These are phyloP conservation scores for Peromyscus aztecus DNA, from an alignment of 2,797 vertebrate genomes.

Conservation along the genomic window DNA sequence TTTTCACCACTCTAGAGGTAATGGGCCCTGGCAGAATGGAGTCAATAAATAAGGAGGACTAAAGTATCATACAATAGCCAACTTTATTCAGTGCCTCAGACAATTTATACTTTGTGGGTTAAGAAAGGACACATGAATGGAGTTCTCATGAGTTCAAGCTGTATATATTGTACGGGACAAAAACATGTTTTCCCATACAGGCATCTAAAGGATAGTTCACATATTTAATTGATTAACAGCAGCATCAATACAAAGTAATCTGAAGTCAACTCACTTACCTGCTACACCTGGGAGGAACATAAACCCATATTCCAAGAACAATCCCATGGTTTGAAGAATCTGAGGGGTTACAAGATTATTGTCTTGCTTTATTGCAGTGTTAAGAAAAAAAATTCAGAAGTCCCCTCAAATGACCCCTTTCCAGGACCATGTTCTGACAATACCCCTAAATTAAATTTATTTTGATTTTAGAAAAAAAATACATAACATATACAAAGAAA, in stretches of 20 bases:
- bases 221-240: background rate
- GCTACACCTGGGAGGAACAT: background rate
- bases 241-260: background rate
- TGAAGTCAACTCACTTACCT: background rate
- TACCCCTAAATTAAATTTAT: too few species aligned
- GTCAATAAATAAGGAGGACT: background rate
- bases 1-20: background rate
- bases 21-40: background rate
- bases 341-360: background rate
- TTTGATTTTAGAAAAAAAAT: too few species aligned
- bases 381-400: background rate
- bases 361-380: background rate
- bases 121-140: background rate
- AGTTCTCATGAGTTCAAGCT: background rate
- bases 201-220: background rate
- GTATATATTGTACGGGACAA: background rate
- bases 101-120: background rate
- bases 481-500: too few species aligned
- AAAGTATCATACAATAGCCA: background rate
- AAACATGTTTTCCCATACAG: background rate
- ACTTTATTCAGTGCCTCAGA: background rate
- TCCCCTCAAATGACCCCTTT: background rate
- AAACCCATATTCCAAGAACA: background rate
- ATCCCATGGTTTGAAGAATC: background rate
- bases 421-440: too few species aligned